Evolutionary conservation across 2,797 vertebrate species (phyloP), one percentile per base, ranked within the genome.

Genomic region (Takifugu ocellatus): DNA sequence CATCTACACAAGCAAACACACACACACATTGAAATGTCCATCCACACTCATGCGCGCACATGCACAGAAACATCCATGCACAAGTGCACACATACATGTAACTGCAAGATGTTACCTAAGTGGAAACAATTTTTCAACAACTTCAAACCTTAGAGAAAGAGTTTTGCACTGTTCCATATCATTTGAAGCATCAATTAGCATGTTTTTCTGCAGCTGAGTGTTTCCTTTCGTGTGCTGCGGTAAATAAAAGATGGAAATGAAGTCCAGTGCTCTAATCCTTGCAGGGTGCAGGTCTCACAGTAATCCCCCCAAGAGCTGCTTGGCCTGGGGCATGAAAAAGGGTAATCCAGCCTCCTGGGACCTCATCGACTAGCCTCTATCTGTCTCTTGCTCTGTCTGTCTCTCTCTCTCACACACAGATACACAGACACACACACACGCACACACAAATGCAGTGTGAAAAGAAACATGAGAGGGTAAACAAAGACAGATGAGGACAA

Each of bases 331-430:
- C 90, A 88, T 86, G 86, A 84, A 87, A 86, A 87, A 78, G 85
- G 86, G 84, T 91, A 91, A 92, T 92, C 89, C 89, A 86, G 86
- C 82, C 91, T 81, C 84, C 43, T 67, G 90, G 83, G 90, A 90
- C 80, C 73, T 77, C 67, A 83, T 88, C 78, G 82, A 79, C 66
- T 71, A 80, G 74, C 68, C 70, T 44, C 59, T 68, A 66, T 36
- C 1, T 62, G 3, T 24, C n/a, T 24, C n/a, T 5, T 12, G 14
- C 48, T 21, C 50, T 25, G 9, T 6, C 24, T 12, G 14, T 25
- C 49, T 42, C 51, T 36, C 51, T 36, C 51, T 54, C 57, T 61
- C 57, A 58, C 29, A 62, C 17, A 52, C 43, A 49, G 26, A 54
- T 5, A 56, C 8, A 49, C 49, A 49, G 21, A 51, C 56, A 36